Evolutionary conservation across 2,113 vertebrate species (phyloP).

Genomic region (Triplophysa rosa): DNA sequence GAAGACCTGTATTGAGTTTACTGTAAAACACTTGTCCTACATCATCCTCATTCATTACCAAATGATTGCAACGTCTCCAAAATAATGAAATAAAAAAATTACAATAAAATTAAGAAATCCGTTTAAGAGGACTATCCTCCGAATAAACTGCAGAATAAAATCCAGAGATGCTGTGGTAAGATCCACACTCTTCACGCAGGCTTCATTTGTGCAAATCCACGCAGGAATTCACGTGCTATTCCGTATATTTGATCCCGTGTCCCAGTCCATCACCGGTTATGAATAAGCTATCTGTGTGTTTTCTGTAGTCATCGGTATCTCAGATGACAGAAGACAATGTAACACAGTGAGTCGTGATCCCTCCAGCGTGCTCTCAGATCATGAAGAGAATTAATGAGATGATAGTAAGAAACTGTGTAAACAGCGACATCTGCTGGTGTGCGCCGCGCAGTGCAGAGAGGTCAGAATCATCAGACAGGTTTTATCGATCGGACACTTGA

Average conservation of each 20-base stretch:
- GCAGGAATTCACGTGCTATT: background rate
- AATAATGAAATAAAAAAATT: background rate
- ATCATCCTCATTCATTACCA: background rate
- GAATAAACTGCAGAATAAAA: background rate
- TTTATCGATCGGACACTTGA: no score
- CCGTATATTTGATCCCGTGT: background rate
- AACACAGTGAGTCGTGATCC: background rate
- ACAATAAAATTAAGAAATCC: background rate
- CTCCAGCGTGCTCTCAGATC: background rate
- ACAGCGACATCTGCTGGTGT: constrained; percentile 33
- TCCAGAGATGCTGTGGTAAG: background rate
- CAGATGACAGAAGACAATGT: background rate
- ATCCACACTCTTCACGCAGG: background rate
- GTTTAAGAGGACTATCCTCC: background rate
- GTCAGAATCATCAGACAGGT: background rate
- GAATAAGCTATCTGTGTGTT: background rate
- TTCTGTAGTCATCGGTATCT: background rate
- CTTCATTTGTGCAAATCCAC: background rate
- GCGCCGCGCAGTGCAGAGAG: background rate
- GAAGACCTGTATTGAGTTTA: background rate
- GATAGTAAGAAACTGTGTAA: background rate
- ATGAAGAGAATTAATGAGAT: background rate
- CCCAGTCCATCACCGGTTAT: background rate
- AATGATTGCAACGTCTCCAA: background rate
- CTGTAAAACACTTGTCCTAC: background rate